Evolutionary conservation across 2,797 vertebrate genomes (phyloP), one percentile per base, ranked within the genome.

Genomic region (Lates japonicus): DNA sequence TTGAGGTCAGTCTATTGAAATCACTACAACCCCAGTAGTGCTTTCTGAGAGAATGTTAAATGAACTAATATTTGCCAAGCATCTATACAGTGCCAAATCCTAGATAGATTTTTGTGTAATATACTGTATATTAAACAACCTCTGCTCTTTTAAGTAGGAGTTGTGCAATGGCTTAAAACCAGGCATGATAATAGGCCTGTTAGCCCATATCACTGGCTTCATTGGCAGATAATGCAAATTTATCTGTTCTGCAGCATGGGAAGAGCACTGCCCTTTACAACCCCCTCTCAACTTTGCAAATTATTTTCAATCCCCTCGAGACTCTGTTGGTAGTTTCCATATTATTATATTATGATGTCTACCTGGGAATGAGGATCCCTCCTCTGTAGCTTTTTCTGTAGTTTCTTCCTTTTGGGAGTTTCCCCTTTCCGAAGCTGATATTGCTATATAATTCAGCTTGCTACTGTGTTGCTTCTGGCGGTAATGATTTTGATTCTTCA

Each of bases 1-100:
- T 81, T 70, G 77, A 57, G 65, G 67, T 81, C 57, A 73, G 8
- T 41, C 54, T 22, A 68, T 46, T 78, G 55, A 82, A 57, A 70
- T 63, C 51, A 48, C 10, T 22, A 33, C 55, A 48, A 17, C 51
- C 4, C 33, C 37, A 55, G 31, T 44, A 22, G 5, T 68, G 42
- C 20, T 74, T 78, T 44, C 49, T 71, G 46, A 70, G 16, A 49
- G 20, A 54, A 22, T 55, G 37, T 35, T 66, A 25, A 71, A 77
- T 79, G 20, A 61, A n/a, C 10, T 64, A 13, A 61, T 33, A 33
- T 25, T n/a, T 70, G 16, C 60, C 8, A 31, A 2, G 4, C 46
- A 17, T 52, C 11, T 41, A 3, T 22, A 41, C 37, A 42, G 41
- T 20, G 6, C 31, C 17, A 48, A 2, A 35, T 35, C 51, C n/a